These are phyloP conservation scores for Trachymyrmex septentrionalis DNA, from an alignment of 1,140 invertebrate genomes.

Conservation along the genomic window DNA sequence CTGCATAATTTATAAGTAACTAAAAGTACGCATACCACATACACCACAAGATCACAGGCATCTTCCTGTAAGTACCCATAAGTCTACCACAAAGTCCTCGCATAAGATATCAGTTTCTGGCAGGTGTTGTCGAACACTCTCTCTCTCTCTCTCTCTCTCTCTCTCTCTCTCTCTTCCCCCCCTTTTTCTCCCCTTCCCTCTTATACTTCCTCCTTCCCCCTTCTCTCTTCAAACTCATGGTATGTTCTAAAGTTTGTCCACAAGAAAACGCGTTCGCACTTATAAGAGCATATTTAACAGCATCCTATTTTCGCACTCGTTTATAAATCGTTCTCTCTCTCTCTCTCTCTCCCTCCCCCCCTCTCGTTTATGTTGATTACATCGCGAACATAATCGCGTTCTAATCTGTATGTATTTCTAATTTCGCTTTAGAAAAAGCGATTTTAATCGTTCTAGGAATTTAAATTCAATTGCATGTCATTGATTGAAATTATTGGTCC, in stretches of 20 bases:
- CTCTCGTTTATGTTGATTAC: conserved; percentile 28
- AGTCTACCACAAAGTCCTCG: conserved; percentile 23
- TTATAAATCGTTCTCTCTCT: background rate
- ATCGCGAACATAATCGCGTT: background rate
- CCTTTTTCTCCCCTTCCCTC: background rate
- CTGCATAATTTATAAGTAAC: conserved; percentile 31
- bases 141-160: background rate
- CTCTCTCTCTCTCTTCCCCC: background rate
- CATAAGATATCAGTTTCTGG: conserved; percentile 52
- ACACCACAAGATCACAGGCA: background rate
- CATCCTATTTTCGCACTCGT: background rate
- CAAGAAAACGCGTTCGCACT: conserved; percentile 2
- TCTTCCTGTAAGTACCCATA: conserved; percentile 44
- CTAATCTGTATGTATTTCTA: background rate
- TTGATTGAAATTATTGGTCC: background rate
- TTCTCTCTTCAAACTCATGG: conserved; percentile 1
- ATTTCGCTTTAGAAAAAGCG: background rate
- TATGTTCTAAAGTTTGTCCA: conserved; percentile 21
- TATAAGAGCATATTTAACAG: conserved; percentile 7
- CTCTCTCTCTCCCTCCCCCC: background rate
- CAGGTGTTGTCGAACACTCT: conserved; percentile 42
- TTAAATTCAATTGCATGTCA: background rate
- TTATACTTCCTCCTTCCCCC: background rate
- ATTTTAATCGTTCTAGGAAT: background rate
- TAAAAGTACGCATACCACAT: background rate